phyloP scores from a whole-genome alignment of 2,113 vertebrate species.

The Meleagris gallopavo region DNA sequence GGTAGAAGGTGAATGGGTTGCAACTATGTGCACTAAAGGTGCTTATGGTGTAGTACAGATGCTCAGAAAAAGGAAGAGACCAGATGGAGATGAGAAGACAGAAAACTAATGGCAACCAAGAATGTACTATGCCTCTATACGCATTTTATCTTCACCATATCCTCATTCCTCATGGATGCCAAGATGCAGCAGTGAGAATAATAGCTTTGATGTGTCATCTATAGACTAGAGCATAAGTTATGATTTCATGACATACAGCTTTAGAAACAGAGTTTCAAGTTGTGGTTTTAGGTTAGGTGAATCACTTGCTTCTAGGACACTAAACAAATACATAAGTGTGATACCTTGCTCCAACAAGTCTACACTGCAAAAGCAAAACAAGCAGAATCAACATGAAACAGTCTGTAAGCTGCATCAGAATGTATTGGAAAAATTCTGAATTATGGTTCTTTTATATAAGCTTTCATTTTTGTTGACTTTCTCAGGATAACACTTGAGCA shows the following conservation, averaged over 20 bases:
- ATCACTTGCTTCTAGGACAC: neutral
- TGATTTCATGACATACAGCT: neutral
- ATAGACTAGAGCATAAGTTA: neutral
- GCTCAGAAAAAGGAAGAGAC: neutral
- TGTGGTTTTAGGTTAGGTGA: neutral
- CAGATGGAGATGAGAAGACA: neutral
- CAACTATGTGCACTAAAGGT: neutral
- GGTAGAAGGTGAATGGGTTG: accelerated
- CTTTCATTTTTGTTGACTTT: neutral
- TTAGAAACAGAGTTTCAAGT: neutral
- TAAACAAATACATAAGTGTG: neutral
- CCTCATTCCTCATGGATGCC: neutral
- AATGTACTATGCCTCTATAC: neutral
- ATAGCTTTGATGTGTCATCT: neutral
- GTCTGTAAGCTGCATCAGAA: neutral
- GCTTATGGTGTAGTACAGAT: neutral
- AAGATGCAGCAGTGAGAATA: neutral
- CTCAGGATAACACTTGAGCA: neutral
- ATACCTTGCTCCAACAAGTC: neutral
- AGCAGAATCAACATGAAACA: neutral
- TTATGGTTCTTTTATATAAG: neutral
- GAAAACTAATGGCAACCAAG: neutral
- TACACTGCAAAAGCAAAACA: neutral
- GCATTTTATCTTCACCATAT: conserved; percentile 5
- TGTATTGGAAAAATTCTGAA: neutral